Percentiles rank a stretch among this genome's conserved stretches.
These are phyloP conservation scores for Linurgus olivaceus DNA, from an alignment of 2,797 vertebrate genomes.

Conservation along the genomic window DNA sequence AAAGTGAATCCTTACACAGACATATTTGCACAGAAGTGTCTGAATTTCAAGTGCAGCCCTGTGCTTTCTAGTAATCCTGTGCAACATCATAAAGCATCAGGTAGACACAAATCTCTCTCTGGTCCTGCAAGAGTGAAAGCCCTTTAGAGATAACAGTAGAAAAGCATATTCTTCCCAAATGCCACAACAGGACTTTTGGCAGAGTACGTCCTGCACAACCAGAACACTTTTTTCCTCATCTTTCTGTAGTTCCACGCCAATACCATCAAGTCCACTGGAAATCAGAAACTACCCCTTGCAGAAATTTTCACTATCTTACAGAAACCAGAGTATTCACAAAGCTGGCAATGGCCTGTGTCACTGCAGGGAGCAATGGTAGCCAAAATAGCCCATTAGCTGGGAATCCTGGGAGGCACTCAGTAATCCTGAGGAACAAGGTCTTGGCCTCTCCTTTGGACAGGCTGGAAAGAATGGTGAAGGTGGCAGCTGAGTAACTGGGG, in stretches of 20 bases:
- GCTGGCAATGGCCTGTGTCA: not conserved
- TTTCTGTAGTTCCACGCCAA: not conserved
- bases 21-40: not conserved
- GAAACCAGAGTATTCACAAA: not conserved
- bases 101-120: not conserved
- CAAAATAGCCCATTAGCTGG: not conserved
- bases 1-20: not conserved
- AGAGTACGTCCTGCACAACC: not conserved
- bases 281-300: not conserved
- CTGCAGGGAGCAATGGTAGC: not conserved
- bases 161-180: not conserved
- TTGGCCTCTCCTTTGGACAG: not conserved
- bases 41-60: not conserved
- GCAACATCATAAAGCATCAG: accelerated
- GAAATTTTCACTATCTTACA: not conserved
- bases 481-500: not conserved
- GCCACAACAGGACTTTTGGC: not conserved
- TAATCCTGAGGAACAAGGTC: not conserved
- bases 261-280: not conserved
- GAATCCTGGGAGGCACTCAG: not conserved
- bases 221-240: not conserved
- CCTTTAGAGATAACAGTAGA: not conserved
- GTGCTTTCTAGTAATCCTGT: not conserved
- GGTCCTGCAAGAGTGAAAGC: not conserved
- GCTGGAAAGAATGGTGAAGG: not conserved